Percentiles rank a stretch among this genome's conserved stretches.
phyloP scores from a whole-genome alignment of 1,140 invertebrate genomes.

The Drosophila rhopaloa region DNA sequence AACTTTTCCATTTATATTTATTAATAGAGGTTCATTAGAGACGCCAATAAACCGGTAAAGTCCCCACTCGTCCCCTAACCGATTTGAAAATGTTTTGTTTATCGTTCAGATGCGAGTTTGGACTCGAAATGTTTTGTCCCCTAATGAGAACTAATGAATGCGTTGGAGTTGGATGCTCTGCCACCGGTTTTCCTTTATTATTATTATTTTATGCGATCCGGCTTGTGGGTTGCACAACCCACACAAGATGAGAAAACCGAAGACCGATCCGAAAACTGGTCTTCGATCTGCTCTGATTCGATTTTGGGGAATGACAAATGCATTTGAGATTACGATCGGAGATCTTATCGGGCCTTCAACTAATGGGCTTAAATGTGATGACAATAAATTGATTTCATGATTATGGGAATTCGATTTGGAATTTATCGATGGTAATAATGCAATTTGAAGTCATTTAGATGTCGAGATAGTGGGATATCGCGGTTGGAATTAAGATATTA shows the following conservation, averaged over 20 bases:
- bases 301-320: slow-evolving; percentile 44
- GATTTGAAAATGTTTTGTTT: slow-evolving; percentile 45
- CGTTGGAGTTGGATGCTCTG: slow-evolving; percentile 32
- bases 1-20: slow-evolving; percentile 19
- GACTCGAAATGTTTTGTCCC: slow-evolving; percentile 35
- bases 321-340: slow-evolving; percentile 39
- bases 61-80: neutral
- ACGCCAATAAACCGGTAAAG: slow-evolving; percentile 25
- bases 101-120: slow-evolving; percentile 34
- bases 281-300: slow-evolving; percentile 47
- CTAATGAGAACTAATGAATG: slow-evolving; percentile 57
- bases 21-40: slow-evolving; percentile 41
- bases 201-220: slow-evolving; percentile 29
- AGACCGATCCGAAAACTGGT: slow-evolving; percentile 18
- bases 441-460: slow-evolving; percentile 45
- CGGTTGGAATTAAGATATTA: slow-evolving; percentile 19
- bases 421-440: slow-evolving; percentile 39
- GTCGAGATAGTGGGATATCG: slow-evolving; percentile 2
- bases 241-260: slow-evolving; percentile 17
- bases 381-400: slow-evolving; percentile 51
- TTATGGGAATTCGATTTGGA: slow-evolving; percentile 28
- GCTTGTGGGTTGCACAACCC: slow-evolving; percentile 40
- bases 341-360: slow-evolving; percentile 30
- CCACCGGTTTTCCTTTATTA: slow-evolving; percentile 41
- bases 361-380: slow-evolving; percentile 55